phyloP scores from a whole-genome alignment of 2,113 vertebrate species.

The Canis aureus region DNA sequence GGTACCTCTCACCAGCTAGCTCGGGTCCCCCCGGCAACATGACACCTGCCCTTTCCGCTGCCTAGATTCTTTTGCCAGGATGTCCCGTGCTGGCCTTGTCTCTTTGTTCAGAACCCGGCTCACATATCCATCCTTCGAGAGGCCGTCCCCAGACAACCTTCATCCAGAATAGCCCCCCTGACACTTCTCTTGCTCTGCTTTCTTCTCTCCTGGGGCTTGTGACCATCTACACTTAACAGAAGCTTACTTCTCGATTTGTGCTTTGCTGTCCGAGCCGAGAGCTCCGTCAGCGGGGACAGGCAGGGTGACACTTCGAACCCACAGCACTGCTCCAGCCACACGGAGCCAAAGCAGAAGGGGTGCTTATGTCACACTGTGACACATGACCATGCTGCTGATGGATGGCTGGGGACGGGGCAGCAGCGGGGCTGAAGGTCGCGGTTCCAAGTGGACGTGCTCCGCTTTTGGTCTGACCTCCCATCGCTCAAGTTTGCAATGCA shows the following conservation, averaged over 20 bases:
- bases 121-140: not conserved
- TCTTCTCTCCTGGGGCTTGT: not conserved
- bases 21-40: not conserved
- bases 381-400: not conserved
- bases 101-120: not conserved
- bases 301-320: not conserved
- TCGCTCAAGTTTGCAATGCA: not conserved
- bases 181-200: not conserved
- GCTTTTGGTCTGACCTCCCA: not conserved
- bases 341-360: not conserved
- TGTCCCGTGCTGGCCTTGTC: not conserved
- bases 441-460: not conserved
- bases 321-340: not conserved
- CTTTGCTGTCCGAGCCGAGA: not conserved
- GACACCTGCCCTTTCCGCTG: not conserved
- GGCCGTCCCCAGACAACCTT: too few relatives aligned
- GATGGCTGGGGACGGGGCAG: not conserved
- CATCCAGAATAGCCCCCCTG: not conserved
- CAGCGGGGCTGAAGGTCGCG: not conserved
- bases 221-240: not conserved
- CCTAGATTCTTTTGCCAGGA: not conserved
- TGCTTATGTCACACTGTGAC: not conserved
- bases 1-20: not conserved
- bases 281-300: not conserved
- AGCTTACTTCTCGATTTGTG: not conserved